phyloP scores from a whole-genome alignment of 2,113 vertebrate species.

The Apodemus speciosus region DNA sequence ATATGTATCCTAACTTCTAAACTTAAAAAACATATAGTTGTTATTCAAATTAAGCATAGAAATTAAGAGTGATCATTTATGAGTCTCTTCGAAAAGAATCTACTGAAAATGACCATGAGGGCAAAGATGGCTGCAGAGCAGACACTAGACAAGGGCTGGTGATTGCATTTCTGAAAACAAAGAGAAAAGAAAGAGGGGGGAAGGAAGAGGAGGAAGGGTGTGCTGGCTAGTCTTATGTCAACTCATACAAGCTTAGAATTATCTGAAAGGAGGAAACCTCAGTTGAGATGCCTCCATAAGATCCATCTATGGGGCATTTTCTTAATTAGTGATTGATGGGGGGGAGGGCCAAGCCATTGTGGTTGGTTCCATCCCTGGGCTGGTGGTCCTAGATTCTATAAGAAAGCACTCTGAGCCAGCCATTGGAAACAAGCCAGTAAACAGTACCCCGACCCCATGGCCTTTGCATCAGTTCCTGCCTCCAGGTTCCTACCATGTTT shows the following conservation, averaged over 20 bases:
- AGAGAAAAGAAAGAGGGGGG: not conserved
- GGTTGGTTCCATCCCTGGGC: too few relatives aligned
- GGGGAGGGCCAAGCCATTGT: too few relatives aligned
- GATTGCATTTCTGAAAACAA: not conserved
- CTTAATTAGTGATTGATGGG: not conserved
- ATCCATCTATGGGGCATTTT: not conserved
- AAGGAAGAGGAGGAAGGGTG: not conserved
- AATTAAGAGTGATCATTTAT: slow-evolving; percentile 39
- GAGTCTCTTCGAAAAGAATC: not conserved
- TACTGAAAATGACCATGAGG: not conserved
- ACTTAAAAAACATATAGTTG: not conserved
- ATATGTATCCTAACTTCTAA: slow-evolving; percentile 30
- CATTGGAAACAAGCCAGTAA: too few relatives aligned
- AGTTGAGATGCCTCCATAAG: not conserved
- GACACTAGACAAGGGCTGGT: not conserved
- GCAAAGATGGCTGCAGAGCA: not conserved
- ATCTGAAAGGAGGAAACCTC: not conserved
- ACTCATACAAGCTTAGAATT: not conserved
- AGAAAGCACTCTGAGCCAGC: too few relatives aligned
- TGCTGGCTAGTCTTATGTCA: not conserved
- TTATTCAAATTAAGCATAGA: not conserved
- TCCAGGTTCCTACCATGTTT: not conserved
- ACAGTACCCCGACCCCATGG: too few relatives aligned
- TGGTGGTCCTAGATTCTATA: too few relatives aligned
- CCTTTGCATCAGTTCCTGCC: too few relatives aligned